phyloP scores from a whole-genome alignment of 1,140 invertebrate species.

The Spodoptera litura region DNA sequence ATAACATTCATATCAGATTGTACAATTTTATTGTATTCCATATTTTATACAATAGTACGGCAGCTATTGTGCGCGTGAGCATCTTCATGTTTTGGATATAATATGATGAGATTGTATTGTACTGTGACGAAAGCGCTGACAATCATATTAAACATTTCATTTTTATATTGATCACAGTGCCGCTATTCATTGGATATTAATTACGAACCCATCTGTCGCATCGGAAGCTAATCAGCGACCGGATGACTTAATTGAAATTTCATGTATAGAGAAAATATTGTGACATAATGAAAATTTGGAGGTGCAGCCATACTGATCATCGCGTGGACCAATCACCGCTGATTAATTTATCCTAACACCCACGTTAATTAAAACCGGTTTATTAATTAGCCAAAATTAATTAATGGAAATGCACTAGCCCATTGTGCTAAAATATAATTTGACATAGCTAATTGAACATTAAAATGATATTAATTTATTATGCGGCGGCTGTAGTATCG shows the following conservation, averaged over 20 bases:
- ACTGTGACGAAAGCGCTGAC: background rate
- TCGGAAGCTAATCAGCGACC: background rate
- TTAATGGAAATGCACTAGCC: constrained; percentile 69
- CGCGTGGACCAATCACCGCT: constrained; percentile 68
- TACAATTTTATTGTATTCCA: background rate
- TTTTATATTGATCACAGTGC: no score
- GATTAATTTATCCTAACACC: constrained; percentile 82
- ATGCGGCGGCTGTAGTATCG: constrained; percentile 6
- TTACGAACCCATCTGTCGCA: background rate
- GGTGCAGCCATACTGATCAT: constrained; percentile 26
- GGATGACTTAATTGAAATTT: constrained; percentile 33
- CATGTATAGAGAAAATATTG: constrained; percentile 28
- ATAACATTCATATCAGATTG: background rate
- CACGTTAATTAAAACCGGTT: constrained; percentile 78
- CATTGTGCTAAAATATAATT: constrained; percentile 51
- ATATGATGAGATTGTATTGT: constrained; percentile 4
- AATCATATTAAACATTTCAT: constrained; percentile 17
- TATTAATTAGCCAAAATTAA: constrained; percentile 81
- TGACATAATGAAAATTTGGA: constrained; percentile 19
- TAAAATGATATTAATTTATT: constrained; percentile 45
- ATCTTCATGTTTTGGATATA: constrained; percentile 15
- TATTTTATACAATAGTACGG: constrained; percentile 1
- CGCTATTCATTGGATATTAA: no score
- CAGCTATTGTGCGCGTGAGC: constrained; percentile 20
- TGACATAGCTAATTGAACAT: constrained; percentile 45